A percentile compares a stretch with the other conserved stretches of the same genome.
Evolutionary conservation across 92 coral and sea anemone genomes (phyloP).

Genomic region (Isaurus tuberculatus): DNA sequence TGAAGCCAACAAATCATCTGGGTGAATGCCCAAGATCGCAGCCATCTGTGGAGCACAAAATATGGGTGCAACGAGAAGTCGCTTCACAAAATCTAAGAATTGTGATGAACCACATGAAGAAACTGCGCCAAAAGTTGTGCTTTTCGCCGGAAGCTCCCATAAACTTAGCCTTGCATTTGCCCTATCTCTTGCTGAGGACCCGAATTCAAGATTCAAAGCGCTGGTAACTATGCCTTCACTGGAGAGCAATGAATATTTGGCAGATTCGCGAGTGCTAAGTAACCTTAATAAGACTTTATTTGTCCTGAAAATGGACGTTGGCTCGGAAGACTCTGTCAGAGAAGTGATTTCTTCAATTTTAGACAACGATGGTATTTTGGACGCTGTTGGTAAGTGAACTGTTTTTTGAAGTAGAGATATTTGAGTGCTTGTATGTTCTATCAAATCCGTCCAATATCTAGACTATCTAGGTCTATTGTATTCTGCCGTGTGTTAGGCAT

Average conservation of each 20-base stretch:
- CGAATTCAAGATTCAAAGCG: slow-evolving; percentile 83
- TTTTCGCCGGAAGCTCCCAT: slow-evolving; percentile 91
- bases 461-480: background rate
- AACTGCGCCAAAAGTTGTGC: slow-evolving; percentile 77
- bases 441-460: slow-evolving; percentile 24
- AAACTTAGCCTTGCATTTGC: slow-evolving; percentile 86
- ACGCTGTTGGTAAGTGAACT: slow-evolving; percentile 84
- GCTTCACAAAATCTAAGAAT: slow-evolving; percentile 36
- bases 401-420: background rate
- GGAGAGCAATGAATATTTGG: slow-evolving; percentile 81
- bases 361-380: slow-evolving; percentile 91
- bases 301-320: slow-evolving; percentile 90
- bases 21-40: slow-evolving; percentile 21
- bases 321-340: slow-evolving; percentile 76
- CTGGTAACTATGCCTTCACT: slow-evolving; percentile 93
- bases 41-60: slow-evolving; percentile 44
- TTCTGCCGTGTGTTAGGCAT: background rate
- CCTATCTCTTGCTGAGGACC: slow-evolving; percentile 82
- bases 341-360: slow-evolving; percentile 82
- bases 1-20: slow-evolving; percentile 26
- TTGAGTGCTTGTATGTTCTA: background rate
- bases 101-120: slow-evolving; percentile 59
- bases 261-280: slow-evolving; percentile 82
- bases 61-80: slow-evolving; percentile 61
- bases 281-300: slow-evolving; percentile 84